Evolutionary conservation across 2,113 vertebrate species (phyloP).

Genomic region (Equus przewalskii): DNA sequence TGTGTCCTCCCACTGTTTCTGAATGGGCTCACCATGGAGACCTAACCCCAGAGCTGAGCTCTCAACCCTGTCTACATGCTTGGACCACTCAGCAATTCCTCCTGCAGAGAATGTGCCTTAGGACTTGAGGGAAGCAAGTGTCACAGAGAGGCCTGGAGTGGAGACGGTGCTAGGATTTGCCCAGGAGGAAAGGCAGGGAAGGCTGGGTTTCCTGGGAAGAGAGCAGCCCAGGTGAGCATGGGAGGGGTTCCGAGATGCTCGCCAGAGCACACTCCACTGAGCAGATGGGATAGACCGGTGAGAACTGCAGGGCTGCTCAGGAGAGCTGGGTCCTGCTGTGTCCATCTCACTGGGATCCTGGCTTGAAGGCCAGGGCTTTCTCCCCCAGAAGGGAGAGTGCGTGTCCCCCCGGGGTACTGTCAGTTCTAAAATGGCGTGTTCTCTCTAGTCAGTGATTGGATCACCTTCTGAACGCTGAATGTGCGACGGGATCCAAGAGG

Average conservation of each 20-base stretch:
- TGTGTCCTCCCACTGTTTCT: neutral
- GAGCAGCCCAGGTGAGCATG: too few species aligned
- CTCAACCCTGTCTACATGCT: neutral
- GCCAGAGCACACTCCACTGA: too few species aligned
- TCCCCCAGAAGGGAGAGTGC: neutral
- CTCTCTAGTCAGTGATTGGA: neutral
- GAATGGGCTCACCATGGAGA: neutral
- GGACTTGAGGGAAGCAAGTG: neutral
- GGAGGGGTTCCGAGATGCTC: too few species aligned
- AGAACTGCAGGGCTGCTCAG: too few species aligned
- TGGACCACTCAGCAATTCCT: fast-evolving
- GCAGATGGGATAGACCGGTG: too few species aligned
- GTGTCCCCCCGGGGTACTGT: too few species aligned
- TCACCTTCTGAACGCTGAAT: neutral
- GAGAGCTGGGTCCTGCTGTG: too few species aligned
- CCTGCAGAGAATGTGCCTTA: neutral
- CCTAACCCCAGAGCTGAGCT: too few species aligned
- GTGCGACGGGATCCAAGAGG: neutral
- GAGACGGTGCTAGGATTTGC: neutral
- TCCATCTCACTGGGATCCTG: too few species aligned
- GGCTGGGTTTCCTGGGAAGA: too few species aligned
- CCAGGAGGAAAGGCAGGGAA: neutral
- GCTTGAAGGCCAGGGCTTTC: too few species aligned
- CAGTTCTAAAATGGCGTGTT: too few species aligned
- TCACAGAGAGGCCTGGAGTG: neutral